phyloP scores from a whole-genome alignment of 2,888 invertebrate genomes.

The Campoplex capitator region DNA sequence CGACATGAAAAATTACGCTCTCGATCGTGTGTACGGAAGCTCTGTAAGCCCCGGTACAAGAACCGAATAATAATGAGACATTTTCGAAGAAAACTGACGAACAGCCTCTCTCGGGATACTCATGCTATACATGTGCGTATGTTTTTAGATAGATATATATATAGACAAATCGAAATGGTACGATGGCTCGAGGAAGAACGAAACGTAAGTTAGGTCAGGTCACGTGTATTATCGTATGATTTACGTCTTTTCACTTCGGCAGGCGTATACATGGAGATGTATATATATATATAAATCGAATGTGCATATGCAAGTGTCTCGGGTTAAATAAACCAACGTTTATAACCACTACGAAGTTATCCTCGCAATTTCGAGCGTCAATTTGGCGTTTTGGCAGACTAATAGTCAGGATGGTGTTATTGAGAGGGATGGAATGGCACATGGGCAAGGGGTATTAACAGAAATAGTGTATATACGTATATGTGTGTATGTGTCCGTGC shows the following conservation, averaged over 20 bases:
- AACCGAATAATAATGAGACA: constrained; percentile 66
- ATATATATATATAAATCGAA: too few relatives aligned
- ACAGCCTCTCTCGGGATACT: constrained; percentile 8
- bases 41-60: constrained; percentile 64
- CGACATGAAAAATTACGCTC: constrained; percentile 67
- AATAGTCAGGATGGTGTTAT: constrained; percentile 53
- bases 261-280: background rate
- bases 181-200: background rate
- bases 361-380: constrained; percentile 59
- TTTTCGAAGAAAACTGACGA: constrained; percentile 52
- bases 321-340: constrained; percentile 35
- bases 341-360: constrained; percentile 50
- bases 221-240: constrained; percentile 2
- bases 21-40: constrained; percentile 61
- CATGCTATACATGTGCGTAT: background rate
- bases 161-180: background rate
- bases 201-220: background rate
- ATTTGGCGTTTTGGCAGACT: constrained; percentile 61
- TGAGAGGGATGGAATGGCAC: constrained; percentile 28
- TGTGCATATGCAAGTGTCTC: constrained; percentile 9
- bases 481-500: background rate
- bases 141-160: background rate
- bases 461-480: background rate
- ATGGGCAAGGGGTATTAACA: constrained; percentile 36
- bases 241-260: background rate